Percentiles rank a stretch among this genome's conserved stretches.
These are phyloP conservation scores for Chrysogorgia sp. DNA, from an alignment of 92 coral and sea anemone genomes.

Conservation along the genomic window DNA sequence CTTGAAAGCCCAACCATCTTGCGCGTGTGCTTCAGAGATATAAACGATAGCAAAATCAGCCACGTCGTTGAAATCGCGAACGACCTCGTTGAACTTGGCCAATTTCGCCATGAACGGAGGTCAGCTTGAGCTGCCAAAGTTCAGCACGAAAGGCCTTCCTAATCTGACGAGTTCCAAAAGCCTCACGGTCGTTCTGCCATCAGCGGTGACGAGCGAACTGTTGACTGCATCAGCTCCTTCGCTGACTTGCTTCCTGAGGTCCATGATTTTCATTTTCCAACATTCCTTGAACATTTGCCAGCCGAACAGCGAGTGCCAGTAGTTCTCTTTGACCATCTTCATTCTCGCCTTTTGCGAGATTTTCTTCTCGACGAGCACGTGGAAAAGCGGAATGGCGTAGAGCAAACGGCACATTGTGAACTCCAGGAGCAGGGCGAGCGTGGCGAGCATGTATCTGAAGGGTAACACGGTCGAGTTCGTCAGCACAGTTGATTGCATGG, in stretches of 20 bases:
- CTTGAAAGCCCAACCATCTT: constrained; percentile 81
- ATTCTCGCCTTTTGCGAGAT: constrained; percentile 25
- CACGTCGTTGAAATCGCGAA: constrained; percentile 64
- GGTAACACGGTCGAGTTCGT: neutral
- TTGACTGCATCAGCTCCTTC: constrained; percentile 67
- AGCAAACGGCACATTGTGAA: constrained; percentile 27
- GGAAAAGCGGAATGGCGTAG: constrained; percentile 28
- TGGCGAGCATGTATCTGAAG: constrained; percentile 9
- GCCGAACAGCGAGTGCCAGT: constrained; percentile 77
- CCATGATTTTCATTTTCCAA: constrained; percentile 54
- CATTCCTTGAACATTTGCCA: constrained; percentile 72
- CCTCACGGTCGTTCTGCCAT: constrained; percentile 64
- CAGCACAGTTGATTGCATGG: neutral
- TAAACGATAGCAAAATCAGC: constrained; percentile 80
- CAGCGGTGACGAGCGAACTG: constrained; percentile 70
- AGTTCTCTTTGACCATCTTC: constrained; percentile 53
- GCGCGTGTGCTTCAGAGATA: constrained; percentile 83
- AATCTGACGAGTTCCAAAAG: constrained; percentile 72
- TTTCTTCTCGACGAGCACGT: constrained; percentile 11
- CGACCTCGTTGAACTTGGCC: constrained; percentile 75
- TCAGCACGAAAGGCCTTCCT: constrained; percentile 86
- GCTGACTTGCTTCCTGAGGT: constrained; percentile 67
- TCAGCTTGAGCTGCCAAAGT: constrained; percentile 94
- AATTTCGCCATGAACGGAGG: constrained; percentile 91
- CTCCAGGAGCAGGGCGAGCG: constrained; percentile 8